Evolutionary conservation across 2,113 vertebrate species (phyloP).

Genomic region (Coracopsis vasa): DNA sequence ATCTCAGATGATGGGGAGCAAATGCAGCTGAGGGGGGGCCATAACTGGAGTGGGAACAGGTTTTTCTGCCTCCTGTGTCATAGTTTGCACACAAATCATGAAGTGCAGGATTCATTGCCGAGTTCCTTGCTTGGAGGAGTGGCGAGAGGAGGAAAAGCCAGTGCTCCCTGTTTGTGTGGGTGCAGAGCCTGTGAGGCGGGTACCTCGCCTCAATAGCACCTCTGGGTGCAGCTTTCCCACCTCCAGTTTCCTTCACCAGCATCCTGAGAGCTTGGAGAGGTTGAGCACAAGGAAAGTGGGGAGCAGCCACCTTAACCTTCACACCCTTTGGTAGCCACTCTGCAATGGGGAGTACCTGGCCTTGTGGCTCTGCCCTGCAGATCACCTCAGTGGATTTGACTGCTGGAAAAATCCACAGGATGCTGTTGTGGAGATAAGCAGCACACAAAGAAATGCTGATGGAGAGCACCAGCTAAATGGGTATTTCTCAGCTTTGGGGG

Average conservation of each 20-base stretch:
- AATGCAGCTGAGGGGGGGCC: background rate
- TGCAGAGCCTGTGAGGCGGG: background rate
- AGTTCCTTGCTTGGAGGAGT: constrained; percentile 34
- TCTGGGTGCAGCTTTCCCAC: background rate
- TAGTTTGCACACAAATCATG: background rate
- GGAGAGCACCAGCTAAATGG: background rate
- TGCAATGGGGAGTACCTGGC: too few species aligned
- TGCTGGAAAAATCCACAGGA: constrained; percentile 29
- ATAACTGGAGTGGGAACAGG: background rate
- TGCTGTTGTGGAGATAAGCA: background rate
- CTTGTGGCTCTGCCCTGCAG: too few species aligned
- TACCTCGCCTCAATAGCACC: background rate
- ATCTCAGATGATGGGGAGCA: background rate
- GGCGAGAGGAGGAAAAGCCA: background rate
- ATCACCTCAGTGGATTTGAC: background rate
- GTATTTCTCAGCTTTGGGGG: background rate
- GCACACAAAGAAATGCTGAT: background rate
- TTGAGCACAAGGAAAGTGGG: fast-evolving
- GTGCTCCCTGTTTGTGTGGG: background rate
- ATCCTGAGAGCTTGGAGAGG: background rate
- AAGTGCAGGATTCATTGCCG: background rate
- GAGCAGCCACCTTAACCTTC: background rate
- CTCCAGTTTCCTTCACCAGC: background rate
- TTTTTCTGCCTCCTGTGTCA: constrained; percentile 38
- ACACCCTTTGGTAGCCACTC: background rate